A percentile compares a stretch with the other conserved stretches of the same genome.
phyloP scores from a whole-genome alignment of 2,113 vertebrate species.

The Cnemophilus loriae region DNA sequence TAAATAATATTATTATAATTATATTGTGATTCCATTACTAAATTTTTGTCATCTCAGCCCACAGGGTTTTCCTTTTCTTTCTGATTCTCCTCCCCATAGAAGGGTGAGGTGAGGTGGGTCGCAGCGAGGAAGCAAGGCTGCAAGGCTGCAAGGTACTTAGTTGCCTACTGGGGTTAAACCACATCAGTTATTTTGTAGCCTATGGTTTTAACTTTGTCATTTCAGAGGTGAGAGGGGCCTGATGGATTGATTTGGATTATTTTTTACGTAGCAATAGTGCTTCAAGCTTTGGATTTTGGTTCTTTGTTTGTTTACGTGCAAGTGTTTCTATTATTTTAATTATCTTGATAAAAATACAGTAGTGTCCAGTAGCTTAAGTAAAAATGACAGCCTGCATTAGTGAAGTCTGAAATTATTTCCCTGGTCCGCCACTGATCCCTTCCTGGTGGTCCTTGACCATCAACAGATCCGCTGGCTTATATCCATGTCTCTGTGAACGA shows the following conservation, averaged over 20 bases:
- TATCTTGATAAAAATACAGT: not conserved
- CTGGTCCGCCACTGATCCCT: not conserved
- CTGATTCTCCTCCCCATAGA: fast-evolving
- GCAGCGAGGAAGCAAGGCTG: too few relatives aligned
- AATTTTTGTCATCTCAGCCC: not conserved
- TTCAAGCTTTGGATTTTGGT: not conserved
- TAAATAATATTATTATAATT: not conserved
- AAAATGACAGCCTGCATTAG: not conserved
- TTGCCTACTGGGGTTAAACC: not conserved
- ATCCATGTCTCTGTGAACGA: not conserved
- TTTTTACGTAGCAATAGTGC: not conserved
- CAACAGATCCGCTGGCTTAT: not conserved
- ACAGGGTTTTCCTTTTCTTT: not conserved
- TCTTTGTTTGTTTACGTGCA: not conserved
- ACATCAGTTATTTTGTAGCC: not conserved
- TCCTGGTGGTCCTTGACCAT: not conserved
- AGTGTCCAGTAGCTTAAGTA: not conserved
- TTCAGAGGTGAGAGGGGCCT: not conserved
- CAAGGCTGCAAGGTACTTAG: too few relatives aligned
- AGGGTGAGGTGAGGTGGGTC: too few relatives aligned
- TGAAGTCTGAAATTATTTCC: not conserved
- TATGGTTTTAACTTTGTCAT: not conserved
- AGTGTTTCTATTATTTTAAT: not conserved
- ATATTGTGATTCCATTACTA: not conserved
- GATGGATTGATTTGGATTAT: not conserved